These are phyloP conservation scores for Bombus confusus DNA, from an alignment of 1,140 invertebrate species.

Conservation along the genomic window DNA sequence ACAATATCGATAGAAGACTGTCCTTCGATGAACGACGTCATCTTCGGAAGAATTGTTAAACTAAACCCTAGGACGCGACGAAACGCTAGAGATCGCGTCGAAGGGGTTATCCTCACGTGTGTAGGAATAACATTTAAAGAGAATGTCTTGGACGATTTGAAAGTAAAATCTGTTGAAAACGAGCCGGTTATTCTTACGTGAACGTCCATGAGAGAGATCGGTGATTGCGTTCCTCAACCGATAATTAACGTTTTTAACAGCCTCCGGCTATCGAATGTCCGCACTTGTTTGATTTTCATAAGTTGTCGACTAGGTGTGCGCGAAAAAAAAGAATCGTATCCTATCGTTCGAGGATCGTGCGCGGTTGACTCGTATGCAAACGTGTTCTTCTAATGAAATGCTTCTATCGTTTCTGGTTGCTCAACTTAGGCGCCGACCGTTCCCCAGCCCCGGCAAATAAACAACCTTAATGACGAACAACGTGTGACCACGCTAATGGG, in stretches of 20 bases:
- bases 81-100: conserved; percentile 1
- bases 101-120: conserved; percentile 10
- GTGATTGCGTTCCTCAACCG: conserved; percentile 2
- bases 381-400: not conserved
- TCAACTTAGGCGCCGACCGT: not conserved
- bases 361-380: not conserved
- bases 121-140: conserved; percentile 70
- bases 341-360: not conserved
- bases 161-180: conserved; percentile 60
- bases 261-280: not conserved
- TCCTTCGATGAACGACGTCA: conserved; percentile 9
- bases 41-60: conserved; percentile 14
- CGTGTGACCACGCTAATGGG: conserved; percentile 24
- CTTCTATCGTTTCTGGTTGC: not conserved
- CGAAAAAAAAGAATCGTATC: not conserved
- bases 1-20: not conserved
- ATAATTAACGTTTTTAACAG: conserved; percentile 49
- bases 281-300: conserved; percentile 16
- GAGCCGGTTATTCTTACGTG: not conserved
- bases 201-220: conserved; percentile 11
- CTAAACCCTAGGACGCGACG: not conserved
- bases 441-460: not conserved
- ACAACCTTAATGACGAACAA: conserved; percentile 25
- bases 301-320: not conserved
- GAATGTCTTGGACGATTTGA: conserved; percentile 59